Evolutionary conservation across 2,113 vertebrate genomes (phyloP), one percentile per base, ranked within the genome.

Genomic region (Kryptolebias marmoratus): DNA sequence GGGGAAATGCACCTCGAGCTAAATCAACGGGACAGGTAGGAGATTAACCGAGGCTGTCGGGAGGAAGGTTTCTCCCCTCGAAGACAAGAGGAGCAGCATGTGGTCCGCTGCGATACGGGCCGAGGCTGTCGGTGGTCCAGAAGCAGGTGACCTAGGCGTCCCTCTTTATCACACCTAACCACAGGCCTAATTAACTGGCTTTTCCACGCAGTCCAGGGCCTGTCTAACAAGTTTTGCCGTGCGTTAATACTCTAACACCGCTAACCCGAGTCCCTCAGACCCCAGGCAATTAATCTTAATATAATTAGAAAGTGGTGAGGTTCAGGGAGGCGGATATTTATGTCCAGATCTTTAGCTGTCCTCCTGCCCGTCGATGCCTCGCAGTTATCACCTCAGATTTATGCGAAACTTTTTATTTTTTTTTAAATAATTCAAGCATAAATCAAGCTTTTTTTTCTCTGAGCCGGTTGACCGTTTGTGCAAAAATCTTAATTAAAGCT

Each of bases 271-370:
- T 91, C 91, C 90, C 90, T 82, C 63, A 64, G 75, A 90, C 88
- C 81, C 87, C 78, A 85, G 87, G 71, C 88, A 92, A 93, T 93
- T 93, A 92, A 91, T 94, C 83, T 77, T 87, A 88, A 92, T 90
- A 91, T 91, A 92, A 93, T 93, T 93, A 91, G 84, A 91, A 91
- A 87, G 75, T 47, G 53, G 64, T 50, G 74, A 85, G 66, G 79
- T 86, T 83, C 82, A 77, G 83, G 80, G 57, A 87, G 90, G 83
- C 64, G 71, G 67, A 83, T 91, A 89, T 92, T 92, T 86, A 84
- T 88, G 84, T 82, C 63, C 66, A 85, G 86, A 89, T 86, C 77
- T 63, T 64, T 16, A 50, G 75, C 42, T 80, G 70, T 69, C 65
- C 59, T 71, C 72, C 56, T 50, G 2, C 16, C 70, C 71, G 52